Evolutionary conservation across 2,113 vertebrate species (phyloP).

Genomic region (Eira barbara): DNA sequence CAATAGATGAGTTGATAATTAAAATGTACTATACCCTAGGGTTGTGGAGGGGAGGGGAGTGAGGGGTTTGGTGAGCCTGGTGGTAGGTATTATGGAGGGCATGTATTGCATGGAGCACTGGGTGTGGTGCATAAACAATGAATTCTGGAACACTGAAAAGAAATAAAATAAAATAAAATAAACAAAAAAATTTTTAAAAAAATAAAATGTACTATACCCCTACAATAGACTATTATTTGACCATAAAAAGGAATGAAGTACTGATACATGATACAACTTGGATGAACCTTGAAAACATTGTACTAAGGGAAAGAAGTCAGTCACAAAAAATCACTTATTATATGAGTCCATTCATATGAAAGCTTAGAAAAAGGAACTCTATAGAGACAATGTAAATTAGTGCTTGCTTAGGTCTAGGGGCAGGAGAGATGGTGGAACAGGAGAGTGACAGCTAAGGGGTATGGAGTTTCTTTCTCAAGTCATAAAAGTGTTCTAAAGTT

Average conservation of each 20-base stretch:
- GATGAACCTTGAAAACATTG: not conserved
- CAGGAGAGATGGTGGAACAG: not conserved
- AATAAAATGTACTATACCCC: not conserved
- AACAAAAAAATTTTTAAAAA: too few species aligned
- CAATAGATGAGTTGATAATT: not conserved
- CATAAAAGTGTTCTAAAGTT: not conserved
- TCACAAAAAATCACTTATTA: not conserved
- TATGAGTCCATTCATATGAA: not conserved
- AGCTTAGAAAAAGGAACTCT: not conserved
- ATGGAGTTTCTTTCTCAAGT: not conserved
- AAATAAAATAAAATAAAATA: too few species aligned
- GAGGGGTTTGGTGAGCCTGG: too few species aligned
- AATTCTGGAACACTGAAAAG: too few species aligned
- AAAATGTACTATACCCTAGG: not conserved
- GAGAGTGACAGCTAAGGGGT: not conserved
- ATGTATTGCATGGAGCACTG: too few species aligned
- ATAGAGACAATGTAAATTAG: not conserved
- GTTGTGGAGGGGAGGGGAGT: too few species aligned
- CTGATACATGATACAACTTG: not conserved
- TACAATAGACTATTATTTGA: not conserved
- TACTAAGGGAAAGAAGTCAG: not conserved
- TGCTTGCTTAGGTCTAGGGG: not conserved
- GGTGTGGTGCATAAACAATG: too few species aligned
- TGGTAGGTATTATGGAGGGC: too few species aligned
- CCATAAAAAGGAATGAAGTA: not conserved